These are phyloP conservation scores for Mythimna ferrago DNA, from an alignment of 2,888 invertebrate genomes.

Conservation along the genomic window DNA sequence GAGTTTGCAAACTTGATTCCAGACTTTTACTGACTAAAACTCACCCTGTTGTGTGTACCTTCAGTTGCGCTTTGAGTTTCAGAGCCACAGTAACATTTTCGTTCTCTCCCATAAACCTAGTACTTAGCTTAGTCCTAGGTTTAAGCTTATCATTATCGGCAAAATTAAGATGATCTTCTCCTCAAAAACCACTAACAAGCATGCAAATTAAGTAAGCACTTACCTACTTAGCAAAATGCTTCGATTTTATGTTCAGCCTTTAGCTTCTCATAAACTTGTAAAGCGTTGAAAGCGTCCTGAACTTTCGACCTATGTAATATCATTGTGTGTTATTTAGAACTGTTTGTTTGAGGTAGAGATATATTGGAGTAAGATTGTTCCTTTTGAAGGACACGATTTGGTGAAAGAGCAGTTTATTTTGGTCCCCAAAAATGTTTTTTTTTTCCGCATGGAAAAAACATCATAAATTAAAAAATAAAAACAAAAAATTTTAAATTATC, in stretches of 20 bases:
- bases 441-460: too few relatives aligned
- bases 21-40: too few relatives aligned
- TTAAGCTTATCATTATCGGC: neutral
- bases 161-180: neutral
- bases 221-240: constrained; percentile 21
- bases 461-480: too few relatives aligned
- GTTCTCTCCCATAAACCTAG: too few relatives aligned
- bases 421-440: too few relatives aligned
- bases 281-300: constrained; percentile 37
- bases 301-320: constrained; percentile 37
- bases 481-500: too few relatives aligned
- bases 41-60: too few relatives aligned
- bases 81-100: too few relatives aligned
- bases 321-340: constrained; percentile 36
- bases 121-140: too few relatives aligned
- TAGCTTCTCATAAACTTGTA: constrained; percentile 17
- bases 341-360: neutral
- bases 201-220: constrained; percentile 16
- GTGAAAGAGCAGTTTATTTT: neutral
- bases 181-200: neutral
- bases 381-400: neutral
- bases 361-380: constrained; percentile 3
- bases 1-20: too few relatives aligned
- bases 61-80: too few relatives aligned
- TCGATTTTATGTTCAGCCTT: constrained; percentile 17